A percentile compares a stretch with the other conserved stretches of the same genome.
These are phyloP conservation scores for Ictalurus furcatus DNA, from an alignment of 2,113 vertebrate species.

Conservation along the genomic window DNA sequence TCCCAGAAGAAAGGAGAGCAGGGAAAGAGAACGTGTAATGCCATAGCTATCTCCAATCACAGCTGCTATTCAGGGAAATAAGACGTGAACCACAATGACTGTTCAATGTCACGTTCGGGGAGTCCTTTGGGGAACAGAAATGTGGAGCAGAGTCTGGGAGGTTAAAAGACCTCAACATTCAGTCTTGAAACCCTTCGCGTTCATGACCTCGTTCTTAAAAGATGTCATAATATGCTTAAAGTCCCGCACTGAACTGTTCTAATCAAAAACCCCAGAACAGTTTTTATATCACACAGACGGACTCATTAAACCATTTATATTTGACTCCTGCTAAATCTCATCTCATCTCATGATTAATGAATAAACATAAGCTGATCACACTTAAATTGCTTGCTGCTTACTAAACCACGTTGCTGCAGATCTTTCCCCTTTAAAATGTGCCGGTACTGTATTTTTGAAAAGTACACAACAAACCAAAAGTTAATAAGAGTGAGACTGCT, in stretches of 20 bases:
- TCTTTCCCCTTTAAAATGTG: neutral
- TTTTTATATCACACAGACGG: neutral
- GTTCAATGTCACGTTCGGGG: neutral
- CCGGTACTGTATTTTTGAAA: neutral
- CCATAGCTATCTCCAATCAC: slow-evolving; percentile 13
- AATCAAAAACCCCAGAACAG: neutral
- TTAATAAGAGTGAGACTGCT: neutral
- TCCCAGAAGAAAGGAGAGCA: slow-evolving; percentile 15
- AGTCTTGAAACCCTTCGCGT: neutral
- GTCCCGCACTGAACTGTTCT: neutral
- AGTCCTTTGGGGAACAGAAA: neutral
- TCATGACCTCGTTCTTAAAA: neutral
- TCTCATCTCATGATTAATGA: neutral
- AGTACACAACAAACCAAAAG: neutral
- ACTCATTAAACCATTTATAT: neutral
- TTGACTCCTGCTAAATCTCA: neutral
- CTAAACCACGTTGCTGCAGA: neutral
- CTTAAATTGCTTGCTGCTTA: neutral
- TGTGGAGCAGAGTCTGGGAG: slow-evolving; percentile 13
- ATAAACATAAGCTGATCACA: neutral
- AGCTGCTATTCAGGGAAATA: slow-evolving; percentile 29
- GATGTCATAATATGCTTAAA: neutral
- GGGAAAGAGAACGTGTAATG: neutral
- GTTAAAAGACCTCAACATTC: slow-evolving; percentile 19
- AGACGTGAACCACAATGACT: slow-evolving; percentile 1